Conservation (phyloP, 1,140 invertebrate genomes). For the Mamestra configurata region DNA sequence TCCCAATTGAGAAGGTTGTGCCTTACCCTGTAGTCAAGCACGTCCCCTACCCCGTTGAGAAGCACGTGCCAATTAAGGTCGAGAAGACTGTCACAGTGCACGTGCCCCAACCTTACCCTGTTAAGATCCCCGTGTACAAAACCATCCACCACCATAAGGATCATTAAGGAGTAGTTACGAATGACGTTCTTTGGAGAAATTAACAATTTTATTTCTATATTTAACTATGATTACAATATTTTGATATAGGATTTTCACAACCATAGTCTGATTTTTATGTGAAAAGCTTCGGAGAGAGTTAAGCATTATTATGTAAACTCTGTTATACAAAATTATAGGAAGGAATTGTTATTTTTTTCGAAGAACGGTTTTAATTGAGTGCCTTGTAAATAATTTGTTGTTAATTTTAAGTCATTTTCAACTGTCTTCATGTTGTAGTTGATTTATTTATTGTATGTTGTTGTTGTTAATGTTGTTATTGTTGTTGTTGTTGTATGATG, state of each 20-base stretch:
- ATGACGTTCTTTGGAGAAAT: constrained; percentile 56
- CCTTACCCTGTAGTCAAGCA: constrained; percentile 92
- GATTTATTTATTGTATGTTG: constrained; percentile 87
- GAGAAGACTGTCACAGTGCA: constrained; percentile 92
- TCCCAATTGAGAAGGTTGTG: constrained; percentile 92
- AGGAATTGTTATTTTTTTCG: constrained; percentile 11
- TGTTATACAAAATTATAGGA: neutral
- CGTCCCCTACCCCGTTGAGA: constrained; percentile 92
- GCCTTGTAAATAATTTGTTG: constrained; percentile 84
- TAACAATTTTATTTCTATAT: constrained; percentile 7
- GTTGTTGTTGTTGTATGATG: constrained; percentile 50
- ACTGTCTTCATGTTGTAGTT: constrained; percentile 86
- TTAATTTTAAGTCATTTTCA: constrained; percentile 87
- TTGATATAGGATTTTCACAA: neutral
- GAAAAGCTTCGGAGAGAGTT: neutral
- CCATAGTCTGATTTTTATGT: neutral
- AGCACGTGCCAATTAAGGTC: constrained; percentile 91
- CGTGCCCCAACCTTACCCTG: constrained; percentile 92
- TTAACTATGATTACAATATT: neutral
- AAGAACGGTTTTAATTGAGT: constrained; percentile 22
- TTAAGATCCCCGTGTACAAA: constrained; percentile 93
- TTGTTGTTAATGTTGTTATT: constrained; percentile 59
- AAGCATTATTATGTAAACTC: neutral
- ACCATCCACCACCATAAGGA: constrained; percentile 89
- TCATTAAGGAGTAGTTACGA: constrained; percentile 61